Percentiles rank a stretch among this genome's conserved stretches.
Evolutionary conservation across 2,888 invertebrate species (phyloP).

Genomic region (Rhingia rostrata): DNA sequence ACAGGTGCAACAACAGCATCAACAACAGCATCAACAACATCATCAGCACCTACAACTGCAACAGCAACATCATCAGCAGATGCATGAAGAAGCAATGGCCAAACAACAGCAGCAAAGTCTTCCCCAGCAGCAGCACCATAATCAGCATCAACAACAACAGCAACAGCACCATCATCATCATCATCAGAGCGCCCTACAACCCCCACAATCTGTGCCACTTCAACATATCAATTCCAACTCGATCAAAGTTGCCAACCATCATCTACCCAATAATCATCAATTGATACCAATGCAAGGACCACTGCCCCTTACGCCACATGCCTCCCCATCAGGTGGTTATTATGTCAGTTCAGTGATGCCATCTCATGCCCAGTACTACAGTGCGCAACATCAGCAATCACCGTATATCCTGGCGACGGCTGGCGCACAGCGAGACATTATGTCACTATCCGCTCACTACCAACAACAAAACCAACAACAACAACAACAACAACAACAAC

Average conservation of each 20-base stretch:
- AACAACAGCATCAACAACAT: slow-evolving; percentile 69
- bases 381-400: slow-evolving; percentile 39
- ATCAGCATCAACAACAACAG: slow-evolving; percentile 52
- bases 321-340: slow-evolving; percentile 53
- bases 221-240: slow-evolving; percentile 44
- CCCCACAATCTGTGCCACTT: slow-evolving; percentile 31
- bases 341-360: slow-evolving; percentile 58
- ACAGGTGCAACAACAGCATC: slow-evolving; percentile 77
- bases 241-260: slow-evolving; percentile 48
- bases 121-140: slow-evolving; percentile 55
- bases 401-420: slow-evolving; percentile 47
- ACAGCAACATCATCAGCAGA: slow-evolving; percentile 58
- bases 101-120: slow-evolving; percentile 58
- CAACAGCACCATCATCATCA: slow-evolving; percentile 47
- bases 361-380: slow-evolving; percentile 56
- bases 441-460: slow-evolving; percentile 58
- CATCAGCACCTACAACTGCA: slow-evolving; percentile 76
- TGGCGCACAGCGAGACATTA: slow-evolving; percentile 46
- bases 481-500: slow-evolving; percentile 56
- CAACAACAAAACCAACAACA: slow-evolving; percentile 53
- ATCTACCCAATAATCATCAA: slow-evolving; percentile 58
- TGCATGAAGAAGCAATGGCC: slow-evolving; percentile 5
- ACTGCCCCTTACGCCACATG: slow-evolving; percentile 49
- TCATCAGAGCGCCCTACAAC: slow-evolving; percentile 26
- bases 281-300: slow-evolving; percentile 58